A percentile compares a stretch with the other conserved stretches of the same genome.
phyloP scores from a whole-genome alignment of 2,888 invertebrate species.

The Iselma pallidipennis region DNA sequence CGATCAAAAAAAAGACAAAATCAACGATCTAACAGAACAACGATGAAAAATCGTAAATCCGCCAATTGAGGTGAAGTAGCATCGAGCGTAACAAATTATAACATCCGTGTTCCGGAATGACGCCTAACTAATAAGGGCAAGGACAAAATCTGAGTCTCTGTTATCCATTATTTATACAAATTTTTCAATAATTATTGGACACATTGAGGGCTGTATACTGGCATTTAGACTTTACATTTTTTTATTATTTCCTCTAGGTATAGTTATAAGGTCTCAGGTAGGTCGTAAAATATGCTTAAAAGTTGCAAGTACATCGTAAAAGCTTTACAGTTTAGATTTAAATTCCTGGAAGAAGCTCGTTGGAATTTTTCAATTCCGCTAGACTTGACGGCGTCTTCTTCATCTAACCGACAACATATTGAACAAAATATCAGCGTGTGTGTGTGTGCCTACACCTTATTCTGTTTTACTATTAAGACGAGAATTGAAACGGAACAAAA shows the following conservation, averaged over 20 bases:
- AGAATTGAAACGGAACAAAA: too few relatives aligned
- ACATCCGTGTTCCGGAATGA: constrained; percentile 41
- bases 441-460: not conserved
- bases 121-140: constrained; percentile 32
- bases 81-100: constrained; percentile 40
- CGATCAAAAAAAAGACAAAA: too few relatives aligned
- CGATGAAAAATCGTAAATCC: not conserved
- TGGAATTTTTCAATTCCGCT: constrained; percentile 44
- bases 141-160: too few relatives aligned
- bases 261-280: constrained; percentile 13
- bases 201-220: too few relatives aligned
- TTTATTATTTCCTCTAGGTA: not conserved
- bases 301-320: constrained; percentile 24
- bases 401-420: constrained; percentile 5
- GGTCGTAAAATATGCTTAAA: constrained; percentile 21
- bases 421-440: too few relatives aligned
- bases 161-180: not conserved
- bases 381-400: constrained; percentile 45
- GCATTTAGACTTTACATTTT: not conserved
- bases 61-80: not conserved
- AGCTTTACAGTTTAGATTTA: constrained; percentile 21
- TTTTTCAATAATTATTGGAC: too few relatives aligned
- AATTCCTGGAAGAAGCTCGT: constrained; percentile 45
- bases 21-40: too few relatives aligned
- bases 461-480: not conserved